Evolutionary conservation across 35 echinoderm and acorn worm genomes (phyloP).

Genomic region (Stichopus chloronotus): DNA sequence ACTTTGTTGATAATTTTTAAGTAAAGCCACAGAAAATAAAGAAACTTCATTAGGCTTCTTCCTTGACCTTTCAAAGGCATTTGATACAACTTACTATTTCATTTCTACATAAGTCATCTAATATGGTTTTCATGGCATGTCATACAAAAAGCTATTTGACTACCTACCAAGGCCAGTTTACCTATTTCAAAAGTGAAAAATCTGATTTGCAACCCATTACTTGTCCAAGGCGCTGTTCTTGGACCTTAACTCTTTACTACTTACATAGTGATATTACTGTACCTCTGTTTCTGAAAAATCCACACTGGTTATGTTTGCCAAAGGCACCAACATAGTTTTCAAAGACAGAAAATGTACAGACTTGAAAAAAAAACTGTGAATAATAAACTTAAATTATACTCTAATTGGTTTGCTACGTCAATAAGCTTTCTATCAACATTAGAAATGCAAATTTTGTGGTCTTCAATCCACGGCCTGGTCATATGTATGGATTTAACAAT

Average conservation of each 20-base stretch:
- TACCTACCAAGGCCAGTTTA: background rate
- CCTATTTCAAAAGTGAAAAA: background rate
- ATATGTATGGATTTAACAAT: background rate
- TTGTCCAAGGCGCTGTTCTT: background rate
- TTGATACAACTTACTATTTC: background rate
- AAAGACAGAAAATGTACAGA: background rate
- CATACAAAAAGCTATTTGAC: too few species aligned
- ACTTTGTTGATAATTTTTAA: background rate
- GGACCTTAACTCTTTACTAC: constrained; percentile 1
- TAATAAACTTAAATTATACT: background rate
- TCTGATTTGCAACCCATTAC: background rate
- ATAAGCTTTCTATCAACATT: background rate
- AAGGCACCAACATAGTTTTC: background rate
- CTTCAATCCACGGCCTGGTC: background rate
- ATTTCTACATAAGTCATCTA: background rate
- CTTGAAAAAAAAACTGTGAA: constrained; percentile 9
- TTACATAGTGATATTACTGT: too few species aligned
- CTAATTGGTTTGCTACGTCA: background rate
- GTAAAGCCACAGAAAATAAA: background rate
- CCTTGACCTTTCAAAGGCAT: constrained; percentile 8
- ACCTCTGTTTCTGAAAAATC: too few species aligned
- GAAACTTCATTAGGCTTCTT: background rate
- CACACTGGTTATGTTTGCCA: background rate
- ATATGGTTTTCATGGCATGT: too few species aligned
- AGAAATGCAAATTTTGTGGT: background rate